Conservation (phyloP, 2,888 invertebrate genomes). For the Lithophane leautieri region DNA sequence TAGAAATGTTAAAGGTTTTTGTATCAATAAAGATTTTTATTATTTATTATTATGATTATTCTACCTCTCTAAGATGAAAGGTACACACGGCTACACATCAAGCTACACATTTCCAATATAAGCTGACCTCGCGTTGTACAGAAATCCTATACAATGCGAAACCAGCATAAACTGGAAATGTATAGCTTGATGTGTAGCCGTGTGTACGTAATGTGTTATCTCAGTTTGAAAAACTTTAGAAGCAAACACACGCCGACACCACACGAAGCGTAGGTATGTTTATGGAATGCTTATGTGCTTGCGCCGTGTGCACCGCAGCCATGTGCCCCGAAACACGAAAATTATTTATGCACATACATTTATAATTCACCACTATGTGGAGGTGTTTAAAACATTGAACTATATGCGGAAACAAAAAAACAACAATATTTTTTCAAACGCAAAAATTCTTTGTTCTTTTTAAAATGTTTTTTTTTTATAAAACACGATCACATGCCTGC, state of each 20-base stretch:
- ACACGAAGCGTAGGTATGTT: not conserved
- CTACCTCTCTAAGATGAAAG: not conserved
- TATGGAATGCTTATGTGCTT: not conserved
- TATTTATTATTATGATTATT: too few relatives aligned
- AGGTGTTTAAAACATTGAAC: constrained; percentile 12
- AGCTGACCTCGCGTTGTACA: too few relatives aligned
- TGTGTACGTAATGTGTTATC: too few relatives aligned
- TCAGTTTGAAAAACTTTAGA: not conserved
- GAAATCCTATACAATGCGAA: too few relatives aligned
- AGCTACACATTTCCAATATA: too few relatives aligned
- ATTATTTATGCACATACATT: not conserved
- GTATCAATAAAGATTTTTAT: too few relatives aligned
- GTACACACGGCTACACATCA: too few relatives aligned
- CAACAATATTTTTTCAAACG: not conserved
- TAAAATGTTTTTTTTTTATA: constrained; percentile 32
- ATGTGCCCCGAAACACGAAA: not conserved
- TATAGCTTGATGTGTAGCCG: too few relatives aligned
- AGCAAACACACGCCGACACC: not conserved
- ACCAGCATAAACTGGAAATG: too few relatives aligned
- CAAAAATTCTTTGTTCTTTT: constrained; percentile 15
- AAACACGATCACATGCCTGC: constrained; percentile 30
- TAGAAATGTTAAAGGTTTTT: too few relatives aligned
- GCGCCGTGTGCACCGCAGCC: too few relatives aligned
- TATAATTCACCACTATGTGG: not conserved
- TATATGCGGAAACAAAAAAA: not conserved